These are phyloP conservation scores for Pterois miles DNA, from an alignment of 2,797 vertebrate species.

Conservation along the genomic window DNA sequence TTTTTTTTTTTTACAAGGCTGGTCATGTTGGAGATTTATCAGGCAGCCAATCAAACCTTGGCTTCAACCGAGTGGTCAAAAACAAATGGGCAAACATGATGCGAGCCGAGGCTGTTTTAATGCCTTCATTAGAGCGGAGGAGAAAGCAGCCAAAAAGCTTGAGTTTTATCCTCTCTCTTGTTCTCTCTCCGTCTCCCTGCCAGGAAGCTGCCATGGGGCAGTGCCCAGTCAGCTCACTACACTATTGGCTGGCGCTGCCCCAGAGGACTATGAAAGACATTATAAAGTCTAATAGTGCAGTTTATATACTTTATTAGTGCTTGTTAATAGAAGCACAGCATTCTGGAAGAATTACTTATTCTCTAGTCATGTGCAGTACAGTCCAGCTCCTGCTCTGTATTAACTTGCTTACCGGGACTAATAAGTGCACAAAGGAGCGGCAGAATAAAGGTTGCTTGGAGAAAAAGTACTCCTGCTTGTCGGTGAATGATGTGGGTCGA, in stretches of 20 bases:
- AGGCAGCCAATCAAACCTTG: slow-evolving; percentile 66
- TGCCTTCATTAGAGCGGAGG: slow-evolving; percentile 81
- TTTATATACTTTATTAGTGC: slow-evolving; percentile 86
- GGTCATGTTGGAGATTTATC: slow-evolving; percentile 63
- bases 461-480: slow-evolving; percentile 46
- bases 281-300: slow-evolving; percentile 85
- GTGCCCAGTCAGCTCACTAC: slow-evolving; percentile 74
- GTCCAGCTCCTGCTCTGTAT: slow-evolving; percentile 62
- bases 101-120: slow-evolving; percentile 71
- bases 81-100: slow-evolving; percentile 79
- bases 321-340: slow-evolving; percentile 79
- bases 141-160: slow-evolving; percentile 72
- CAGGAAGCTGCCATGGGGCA: slow-evolving; percentile 84
- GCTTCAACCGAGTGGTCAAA: slow-evolving; percentile 72
- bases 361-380: slow-evolving; percentile 71
- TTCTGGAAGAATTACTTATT: slow-evolving; percentile 78
- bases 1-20: slow-evolving; percentile 53
- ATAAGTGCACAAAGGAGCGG: slow-evolving; percentile 63
- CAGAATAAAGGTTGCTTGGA: slow-evolving; percentile 50
- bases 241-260: slow-evolving; percentile 82
- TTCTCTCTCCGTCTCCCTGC: slow-evolving; percentile 67
- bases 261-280: slow-evolving; percentile 82
- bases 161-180: slow-evolving; percentile 77
- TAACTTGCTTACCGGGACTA: slow-evolving; percentile 70
- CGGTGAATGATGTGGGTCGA: slow-evolving; percentile 46